Conservation (phyloP, 2,888 invertebrate species). For the Macropis europaea region DNA sequence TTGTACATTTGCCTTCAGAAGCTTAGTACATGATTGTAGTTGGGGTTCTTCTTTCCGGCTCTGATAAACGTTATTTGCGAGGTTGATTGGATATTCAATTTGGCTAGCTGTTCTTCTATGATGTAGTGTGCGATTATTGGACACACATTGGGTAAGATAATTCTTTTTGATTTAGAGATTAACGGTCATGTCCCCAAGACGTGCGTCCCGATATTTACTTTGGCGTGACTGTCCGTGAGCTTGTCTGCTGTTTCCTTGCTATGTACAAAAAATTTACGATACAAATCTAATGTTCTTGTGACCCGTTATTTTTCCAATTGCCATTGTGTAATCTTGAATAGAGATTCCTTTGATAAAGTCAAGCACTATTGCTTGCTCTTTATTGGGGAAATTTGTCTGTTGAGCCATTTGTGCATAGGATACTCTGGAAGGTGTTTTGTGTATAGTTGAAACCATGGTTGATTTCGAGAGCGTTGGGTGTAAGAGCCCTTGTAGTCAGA, state of each 20-base stretch:
- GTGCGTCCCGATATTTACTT: no score
- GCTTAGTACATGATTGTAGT: not conserved
- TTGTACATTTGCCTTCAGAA: not conserved
- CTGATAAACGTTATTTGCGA: not conserved
- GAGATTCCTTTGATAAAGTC: not conserved
- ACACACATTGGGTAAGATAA: not conserved
- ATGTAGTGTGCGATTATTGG: not conserved
- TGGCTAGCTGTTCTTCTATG: not conserved
- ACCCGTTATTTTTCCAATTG: not conserved
- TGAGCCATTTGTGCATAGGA: not conserved
- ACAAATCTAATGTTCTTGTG: slow-evolving; percentile 2
- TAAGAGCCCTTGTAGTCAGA: no score
- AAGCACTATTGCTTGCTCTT: not conserved
- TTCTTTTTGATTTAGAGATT: not conserved
- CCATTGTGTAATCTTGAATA: not conserved
- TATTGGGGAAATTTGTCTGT: not conserved
- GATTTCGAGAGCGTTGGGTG: no score
- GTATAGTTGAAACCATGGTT: no score
- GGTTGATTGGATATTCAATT: not conserved
- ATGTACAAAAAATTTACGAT: not conserved
- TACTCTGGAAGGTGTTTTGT: no score
- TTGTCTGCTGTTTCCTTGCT: no score
- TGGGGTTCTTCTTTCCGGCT: no score
- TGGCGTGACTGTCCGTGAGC: no score
- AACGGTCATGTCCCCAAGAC: no score